These are phyloP conservation scores for Rugalucina vietnamica DNA, from an alignment of 2,888 invertebrate species.

Conservation along the genomic window DNA sequence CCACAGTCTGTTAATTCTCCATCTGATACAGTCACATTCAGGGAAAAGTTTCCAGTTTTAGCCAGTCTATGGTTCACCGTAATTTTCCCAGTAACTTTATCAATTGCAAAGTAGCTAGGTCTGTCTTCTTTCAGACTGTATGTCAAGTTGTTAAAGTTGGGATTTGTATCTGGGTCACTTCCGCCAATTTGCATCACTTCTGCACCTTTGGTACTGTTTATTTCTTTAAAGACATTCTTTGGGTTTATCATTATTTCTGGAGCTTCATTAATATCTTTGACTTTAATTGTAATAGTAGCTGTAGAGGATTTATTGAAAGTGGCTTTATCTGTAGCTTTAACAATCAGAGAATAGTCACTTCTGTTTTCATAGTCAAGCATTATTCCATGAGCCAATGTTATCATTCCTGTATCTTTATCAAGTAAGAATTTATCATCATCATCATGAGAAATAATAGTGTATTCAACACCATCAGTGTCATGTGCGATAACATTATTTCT, in stretches of 20 bases:
- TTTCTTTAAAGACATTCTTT: constrained; percentile 13
- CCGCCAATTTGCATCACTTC: neutral
- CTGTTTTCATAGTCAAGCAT: constrained; percentile 9
- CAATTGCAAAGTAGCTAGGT: neutral
- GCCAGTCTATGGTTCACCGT: neutral
- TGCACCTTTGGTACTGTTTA: constrained; percentile 3
- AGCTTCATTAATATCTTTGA: constrained; percentile 31
- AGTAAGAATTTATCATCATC: constrained; percentile 17
- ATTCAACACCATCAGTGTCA: constrained; percentile 56
- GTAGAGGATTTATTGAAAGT: constrained; percentile 2
- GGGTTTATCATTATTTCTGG: constrained; percentile 17
- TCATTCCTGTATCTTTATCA: constrained; percentile 2
- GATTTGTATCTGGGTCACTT: neutral
- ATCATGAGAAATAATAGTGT: constrained; percentile 42
- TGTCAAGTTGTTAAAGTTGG: neutral
- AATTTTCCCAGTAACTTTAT: neutral
- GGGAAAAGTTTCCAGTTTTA: constrained; percentile 1
- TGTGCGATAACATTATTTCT: constrained; percentile 37
- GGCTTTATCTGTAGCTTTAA: constrained; percentile 17
- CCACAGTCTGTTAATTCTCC: neutral
- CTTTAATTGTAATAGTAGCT: neutral
- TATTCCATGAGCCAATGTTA: neutral
- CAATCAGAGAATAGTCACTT: neutral
- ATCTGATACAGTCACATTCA: constrained; percentile 24
- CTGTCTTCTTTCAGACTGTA: neutral